phyloP scores from a whole-genome alignment of 2,888 invertebrate genomes.

The Rhogogaster chlorosoma region DNA sequence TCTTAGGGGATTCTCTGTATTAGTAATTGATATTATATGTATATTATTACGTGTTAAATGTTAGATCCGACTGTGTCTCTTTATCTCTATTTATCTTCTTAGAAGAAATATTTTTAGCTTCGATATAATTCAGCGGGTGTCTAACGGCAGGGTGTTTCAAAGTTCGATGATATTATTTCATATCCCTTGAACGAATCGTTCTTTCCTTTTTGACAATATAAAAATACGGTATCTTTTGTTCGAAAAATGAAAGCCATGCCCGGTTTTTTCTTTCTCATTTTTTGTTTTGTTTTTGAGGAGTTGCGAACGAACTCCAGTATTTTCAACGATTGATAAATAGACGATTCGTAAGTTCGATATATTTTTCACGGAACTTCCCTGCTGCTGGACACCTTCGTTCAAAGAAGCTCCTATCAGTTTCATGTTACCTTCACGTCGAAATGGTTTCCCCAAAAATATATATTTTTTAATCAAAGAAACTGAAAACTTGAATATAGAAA shows the following conservation, averaged over 20 bases:
- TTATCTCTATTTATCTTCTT: conserved; percentile 5
- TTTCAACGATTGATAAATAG: not conserved
- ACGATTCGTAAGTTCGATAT: not conserved
- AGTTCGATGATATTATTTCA: not conserved
- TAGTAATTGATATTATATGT: conserved; percentile 38
- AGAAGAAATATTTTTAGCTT: conserved; percentile 29
- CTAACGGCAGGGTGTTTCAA: not conserved
- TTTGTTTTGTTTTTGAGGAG: not conserved
- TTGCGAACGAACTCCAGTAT: not conserved
- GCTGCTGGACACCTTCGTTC: not conserved
- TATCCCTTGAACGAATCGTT: not conserved
- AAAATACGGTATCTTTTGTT: not conserved
- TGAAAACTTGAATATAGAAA: not conserved
- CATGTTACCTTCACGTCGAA: not conserved
- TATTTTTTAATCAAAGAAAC: conserved; percentile 30
- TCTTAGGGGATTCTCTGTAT: conserved; percentile 43
- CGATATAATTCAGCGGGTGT: not conserved
- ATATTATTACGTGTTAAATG: conserved; percentile 36
- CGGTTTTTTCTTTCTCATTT: not conserved
- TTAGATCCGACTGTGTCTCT: conserved; percentile 24
- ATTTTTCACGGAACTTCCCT: not conserved
- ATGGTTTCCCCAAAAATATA: conserved; percentile 21
- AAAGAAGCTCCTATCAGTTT: not conserved
- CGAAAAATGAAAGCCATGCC: not conserved
- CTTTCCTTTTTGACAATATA: not conserved